A percentile compares a stretch with the other conserved stretches of the same genome.
These are phyloP conservation scores for Pangasianodon hypophthalmus DNA, from an alignment of 2,113 vertebrate species.

Conservation along the genomic window DNA sequence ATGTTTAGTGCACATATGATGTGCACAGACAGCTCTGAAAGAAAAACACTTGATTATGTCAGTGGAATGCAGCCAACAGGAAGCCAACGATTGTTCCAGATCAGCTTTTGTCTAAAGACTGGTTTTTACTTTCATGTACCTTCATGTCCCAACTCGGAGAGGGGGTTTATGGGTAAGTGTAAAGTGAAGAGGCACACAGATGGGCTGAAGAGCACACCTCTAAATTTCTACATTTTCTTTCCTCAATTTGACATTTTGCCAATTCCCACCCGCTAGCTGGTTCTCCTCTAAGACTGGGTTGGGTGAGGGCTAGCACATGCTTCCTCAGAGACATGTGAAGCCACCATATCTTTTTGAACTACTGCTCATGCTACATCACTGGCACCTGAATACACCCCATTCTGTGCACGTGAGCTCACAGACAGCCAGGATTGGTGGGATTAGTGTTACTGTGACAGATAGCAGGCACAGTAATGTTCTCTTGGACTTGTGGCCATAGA, in stretches of 20 bases:
- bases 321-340: background rate
- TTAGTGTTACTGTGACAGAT: background rate
- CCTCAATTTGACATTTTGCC: background rate
- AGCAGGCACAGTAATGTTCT: background rate
- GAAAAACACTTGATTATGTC: background rate
- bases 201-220: too few species aligned
- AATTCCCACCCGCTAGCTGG: background rate
- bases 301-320: background rate
- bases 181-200: background rate
- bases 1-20: background rate
- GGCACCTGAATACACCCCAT: background rate
- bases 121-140: background rate
- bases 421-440: background rate
- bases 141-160: background rate
- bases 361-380: background rate
- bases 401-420: background rate
- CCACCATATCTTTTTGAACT: background rate
- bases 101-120: background rate
- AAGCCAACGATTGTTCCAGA: background rate
- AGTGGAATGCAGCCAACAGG: conserved; percentile 14
- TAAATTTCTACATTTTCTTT: background rate
- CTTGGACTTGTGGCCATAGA: background rate
- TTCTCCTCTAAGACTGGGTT: background rate
- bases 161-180: background rate
- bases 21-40: background rate